phyloP scores from a whole-genome alignment of 2,888 invertebrate species.

The Oligia latruncula region DNA sequence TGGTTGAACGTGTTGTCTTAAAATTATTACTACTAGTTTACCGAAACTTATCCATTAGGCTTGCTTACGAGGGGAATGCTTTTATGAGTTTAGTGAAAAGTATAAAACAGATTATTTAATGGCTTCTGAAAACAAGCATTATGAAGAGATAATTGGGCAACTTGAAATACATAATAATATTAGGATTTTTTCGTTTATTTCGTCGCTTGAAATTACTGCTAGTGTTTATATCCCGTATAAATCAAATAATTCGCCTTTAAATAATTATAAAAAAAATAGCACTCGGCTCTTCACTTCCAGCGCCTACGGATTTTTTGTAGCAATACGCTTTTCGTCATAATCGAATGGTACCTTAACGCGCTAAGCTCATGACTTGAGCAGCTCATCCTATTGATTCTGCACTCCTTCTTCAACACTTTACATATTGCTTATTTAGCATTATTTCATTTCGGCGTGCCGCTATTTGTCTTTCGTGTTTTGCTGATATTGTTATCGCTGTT shows the following conservation, averaged over 20 bases:
- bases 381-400: slow-evolving; percentile 80
- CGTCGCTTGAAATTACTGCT: neutral
- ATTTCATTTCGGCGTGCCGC: slow-evolving; percentile 83
- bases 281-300: neutral
- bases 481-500: slow-evolving; percentile 78
- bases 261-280: neutral
- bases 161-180: neutral
- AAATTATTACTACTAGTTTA: slow-evolving; percentile 48
- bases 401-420: slow-evolving; percentile 84
- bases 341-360: neutral
- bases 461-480: slow-evolving; percentile 83
- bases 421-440: slow-evolving; percentile 89
- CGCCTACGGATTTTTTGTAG: neutral
- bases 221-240: neutral
- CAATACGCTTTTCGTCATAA: slow-evolving; percentile 1
- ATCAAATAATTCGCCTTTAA: neutral
- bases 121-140: neutral
- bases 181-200: neutral
- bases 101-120: neutral
- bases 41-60: slow-evolving; percentile 45
- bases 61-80: slow-evolving; percentile 12
- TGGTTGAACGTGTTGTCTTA: slow-evolving; percentile 41
- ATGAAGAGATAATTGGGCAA: neutral
- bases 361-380: slow-evolving; percentile 55
- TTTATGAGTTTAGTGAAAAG: slow-evolving; percentile 21